Percentiles rank a stretch among this genome's conserved stretches.
Conservation (phyloP, 2,797 vertebrate species). For the Podargus strigoides region DNA sequence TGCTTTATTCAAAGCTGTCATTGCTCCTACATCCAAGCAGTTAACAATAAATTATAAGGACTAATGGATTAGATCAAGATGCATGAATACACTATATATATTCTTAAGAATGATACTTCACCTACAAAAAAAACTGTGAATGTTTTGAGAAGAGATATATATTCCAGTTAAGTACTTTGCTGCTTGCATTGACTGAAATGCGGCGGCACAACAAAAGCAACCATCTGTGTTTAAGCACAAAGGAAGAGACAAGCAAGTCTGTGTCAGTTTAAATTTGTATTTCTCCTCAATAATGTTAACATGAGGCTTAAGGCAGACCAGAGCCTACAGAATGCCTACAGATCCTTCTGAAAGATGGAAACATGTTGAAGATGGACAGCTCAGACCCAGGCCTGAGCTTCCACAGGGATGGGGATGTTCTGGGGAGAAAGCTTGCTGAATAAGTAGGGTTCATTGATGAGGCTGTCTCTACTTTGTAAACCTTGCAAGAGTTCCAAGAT, state of each 20-base stretch:
- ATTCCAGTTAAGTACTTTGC: constrained; percentile 9
- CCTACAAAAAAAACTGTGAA: neutral
- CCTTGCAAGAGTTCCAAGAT: neutral
- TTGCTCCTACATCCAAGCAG: constrained; percentile 17
- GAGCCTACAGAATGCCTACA: neutral
- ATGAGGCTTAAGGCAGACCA: constrained; percentile 3
- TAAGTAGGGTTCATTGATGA: neutral
- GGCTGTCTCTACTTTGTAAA: neutral
- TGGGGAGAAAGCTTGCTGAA: neutral
- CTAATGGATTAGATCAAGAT: constrained; percentile 45
- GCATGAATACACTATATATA: neutral
- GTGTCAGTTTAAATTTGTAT: constrained; percentile 39
- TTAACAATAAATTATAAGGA: constrained; percentile 50
- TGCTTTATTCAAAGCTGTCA: constrained; percentile 35
- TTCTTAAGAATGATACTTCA: constrained; percentile 26
- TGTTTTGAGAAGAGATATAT: neutral
- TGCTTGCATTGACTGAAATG: constrained; percentile 17
- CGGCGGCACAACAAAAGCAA: constrained; percentile 36
- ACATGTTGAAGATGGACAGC: neutral
- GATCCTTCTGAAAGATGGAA: neutral
- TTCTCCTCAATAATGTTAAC: neutral
- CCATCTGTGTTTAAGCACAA: constrained; percentile 51
- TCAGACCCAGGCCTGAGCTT: neutral
- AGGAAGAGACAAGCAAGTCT: constrained; percentile 36
- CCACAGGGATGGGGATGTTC: neutral